phyloP scores from a whole-genome alignment of 1,140 invertebrate genomes.

The Metopolophium dirhodum region DNA sequence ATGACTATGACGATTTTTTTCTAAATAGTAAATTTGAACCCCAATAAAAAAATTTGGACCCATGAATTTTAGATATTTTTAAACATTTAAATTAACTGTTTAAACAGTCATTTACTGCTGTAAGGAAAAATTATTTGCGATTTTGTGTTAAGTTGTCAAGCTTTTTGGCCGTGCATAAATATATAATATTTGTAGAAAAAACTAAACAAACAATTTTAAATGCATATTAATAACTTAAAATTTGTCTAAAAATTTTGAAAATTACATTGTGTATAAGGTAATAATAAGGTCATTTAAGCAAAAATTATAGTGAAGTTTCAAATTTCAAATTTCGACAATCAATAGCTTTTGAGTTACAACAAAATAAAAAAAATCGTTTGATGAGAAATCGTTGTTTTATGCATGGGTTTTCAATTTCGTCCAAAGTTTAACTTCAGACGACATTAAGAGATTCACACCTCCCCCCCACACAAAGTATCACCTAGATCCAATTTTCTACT shows the following conservation, averaged over 20 bases:
- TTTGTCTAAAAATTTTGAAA: not conserved
- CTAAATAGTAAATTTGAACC: no score
- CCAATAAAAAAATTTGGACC: no score
- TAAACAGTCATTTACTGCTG: no score
- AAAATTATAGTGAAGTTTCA: no score
- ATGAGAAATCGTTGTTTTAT: not conserved
- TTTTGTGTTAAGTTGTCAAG: not conserved
- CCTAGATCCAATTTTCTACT: not conserved
- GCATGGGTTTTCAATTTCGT: not conserved
- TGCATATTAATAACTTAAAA: not conserved
- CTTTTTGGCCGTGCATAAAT: no score
- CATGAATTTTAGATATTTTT: no score
- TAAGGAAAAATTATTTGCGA: not conserved
- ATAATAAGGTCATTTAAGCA: not conserved
- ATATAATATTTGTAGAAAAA: not conserved
- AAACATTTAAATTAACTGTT: no score
- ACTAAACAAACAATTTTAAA: not conserved
- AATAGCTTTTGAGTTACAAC: not conserved
- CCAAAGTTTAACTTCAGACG: not conserved
- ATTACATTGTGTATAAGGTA: not conserved
- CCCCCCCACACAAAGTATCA: not conserved
- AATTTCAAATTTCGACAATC: not conserved
- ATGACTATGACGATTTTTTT: not conserved
- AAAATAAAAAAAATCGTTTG: not conserved
- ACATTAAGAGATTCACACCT: no score